Evolutionary conservation across 2,888 invertebrate genomes (phyloP).

Genomic region (Tetropium fuscum): DNA sequence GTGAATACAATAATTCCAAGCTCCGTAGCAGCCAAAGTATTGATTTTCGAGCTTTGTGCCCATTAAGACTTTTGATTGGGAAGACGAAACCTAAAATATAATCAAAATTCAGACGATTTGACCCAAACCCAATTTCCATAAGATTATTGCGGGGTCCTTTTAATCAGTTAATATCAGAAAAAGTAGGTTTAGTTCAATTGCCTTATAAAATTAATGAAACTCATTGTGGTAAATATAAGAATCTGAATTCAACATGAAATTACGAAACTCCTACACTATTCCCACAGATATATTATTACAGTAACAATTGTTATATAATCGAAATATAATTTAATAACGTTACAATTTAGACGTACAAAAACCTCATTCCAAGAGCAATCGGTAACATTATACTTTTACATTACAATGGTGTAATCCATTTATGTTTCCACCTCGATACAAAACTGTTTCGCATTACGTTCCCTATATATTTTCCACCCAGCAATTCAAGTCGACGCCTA

Average conservation of each 20-base stretch:
- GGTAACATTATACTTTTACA: constrained; percentile 3
- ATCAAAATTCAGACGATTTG: not conserved
- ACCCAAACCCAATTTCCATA: not conserved
- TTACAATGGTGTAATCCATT: constrained; percentile 15
- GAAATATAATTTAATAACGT: constrained; percentile 19
- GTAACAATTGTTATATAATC: not conserved
- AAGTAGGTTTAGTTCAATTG: too few species aligned
- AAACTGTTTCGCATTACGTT: constrained; percentile 17
- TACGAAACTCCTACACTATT: too few species aligned
- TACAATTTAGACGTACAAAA: constrained; percentile 8
- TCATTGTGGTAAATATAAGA: not conserved
- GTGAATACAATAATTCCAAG: too few species aligned
- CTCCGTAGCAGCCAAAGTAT: too few species aligned
- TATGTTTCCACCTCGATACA: constrained; percentile 12
- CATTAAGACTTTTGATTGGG: too few species aligned
- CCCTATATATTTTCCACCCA: constrained; percentile 9
- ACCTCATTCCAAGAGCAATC: not conserved
- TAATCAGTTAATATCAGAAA: too few species aligned
- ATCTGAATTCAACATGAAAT: too few species aligned
- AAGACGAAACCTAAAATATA: too few species aligned
- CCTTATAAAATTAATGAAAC: too few species aligned
- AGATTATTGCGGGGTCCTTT: not conserved
- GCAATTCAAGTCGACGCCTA: constrained; percentile 3
- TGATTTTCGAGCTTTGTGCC: too few species aligned
- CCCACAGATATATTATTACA: constrained; percentile 10